Conservation (phyloP, 2,888 invertebrate genomes). For the Hermaeophaga mercurialis region DNA sequence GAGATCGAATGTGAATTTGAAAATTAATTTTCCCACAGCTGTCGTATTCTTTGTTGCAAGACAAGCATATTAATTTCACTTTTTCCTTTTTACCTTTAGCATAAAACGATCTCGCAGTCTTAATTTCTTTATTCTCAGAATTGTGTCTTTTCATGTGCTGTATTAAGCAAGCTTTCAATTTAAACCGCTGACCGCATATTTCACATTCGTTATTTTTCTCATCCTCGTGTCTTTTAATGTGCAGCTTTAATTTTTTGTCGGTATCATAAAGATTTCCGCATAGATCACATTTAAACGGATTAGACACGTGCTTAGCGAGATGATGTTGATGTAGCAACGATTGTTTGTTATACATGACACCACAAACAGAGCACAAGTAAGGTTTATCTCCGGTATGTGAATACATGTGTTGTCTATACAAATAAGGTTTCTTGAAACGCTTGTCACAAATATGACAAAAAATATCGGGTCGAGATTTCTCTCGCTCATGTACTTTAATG, state of each 20-base stretch:
- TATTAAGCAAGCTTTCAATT: neutral
- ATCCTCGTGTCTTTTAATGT: neutral
- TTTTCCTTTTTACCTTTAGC: too few species aligned
- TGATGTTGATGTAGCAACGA: neutral
- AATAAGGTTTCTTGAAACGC: conserved; percentile 30
- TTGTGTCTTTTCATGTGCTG: neutral
- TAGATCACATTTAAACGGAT: neutral
- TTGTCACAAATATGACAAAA: conserved; percentile 30
- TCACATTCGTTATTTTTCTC: neutral
- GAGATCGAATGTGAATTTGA: neutral
- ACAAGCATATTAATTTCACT: neutral
- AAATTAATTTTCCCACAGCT: neutral
- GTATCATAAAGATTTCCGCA: neutral
- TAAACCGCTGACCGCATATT: neutral
- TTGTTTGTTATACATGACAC: conserved; percentile 46
- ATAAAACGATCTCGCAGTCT: neutral
- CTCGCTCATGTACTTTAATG: neutral
- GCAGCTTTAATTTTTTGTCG: neutral
- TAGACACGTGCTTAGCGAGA: neutral
- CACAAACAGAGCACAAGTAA: conserved; percentile 35
- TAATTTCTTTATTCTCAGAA: neutral
- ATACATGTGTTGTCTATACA: conserved; percentile 32
- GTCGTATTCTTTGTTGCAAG: neutral
- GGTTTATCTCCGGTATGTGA: conserved; percentile 34
- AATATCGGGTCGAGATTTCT: neutral